Evolutionary conservation across 2,888 invertebrate species (phyloP).

Genomic region (Conus canariensis): DNA sequence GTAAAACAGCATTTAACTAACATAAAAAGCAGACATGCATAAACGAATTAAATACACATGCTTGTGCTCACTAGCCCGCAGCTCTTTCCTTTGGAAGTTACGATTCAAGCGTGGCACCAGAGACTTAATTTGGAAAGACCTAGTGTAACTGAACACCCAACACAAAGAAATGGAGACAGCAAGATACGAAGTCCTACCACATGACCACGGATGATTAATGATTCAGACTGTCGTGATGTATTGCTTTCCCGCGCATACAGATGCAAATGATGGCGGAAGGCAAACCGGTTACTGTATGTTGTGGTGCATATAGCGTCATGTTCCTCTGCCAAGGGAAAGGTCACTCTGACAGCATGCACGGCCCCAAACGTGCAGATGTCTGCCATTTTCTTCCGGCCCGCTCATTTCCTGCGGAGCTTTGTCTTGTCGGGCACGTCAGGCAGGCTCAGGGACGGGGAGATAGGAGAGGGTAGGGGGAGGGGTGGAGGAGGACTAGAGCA

Average conservation of each 20-base stretch:
- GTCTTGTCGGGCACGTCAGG: neutral
- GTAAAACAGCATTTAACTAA: no score
- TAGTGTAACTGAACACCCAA: no score
- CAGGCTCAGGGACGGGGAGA: neutral
- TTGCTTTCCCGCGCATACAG: neutral
- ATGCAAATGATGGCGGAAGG: neutral
- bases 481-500: neutral
- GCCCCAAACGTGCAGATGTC: neutral
- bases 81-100: no score
- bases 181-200: neutral
- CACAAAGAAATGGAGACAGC: neutral
- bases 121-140: no score
- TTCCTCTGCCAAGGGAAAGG: neutral
- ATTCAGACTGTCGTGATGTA: neutral
- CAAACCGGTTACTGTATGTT: neutral
- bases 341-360: neutral
- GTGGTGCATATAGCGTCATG: neutral
- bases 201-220: neutral
- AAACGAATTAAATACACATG: no score
- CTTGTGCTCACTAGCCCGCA: no score
- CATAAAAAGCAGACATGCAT: no score
- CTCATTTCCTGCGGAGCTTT: conserved; percentile 9
- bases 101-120: no score
- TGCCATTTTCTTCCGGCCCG: neutral
- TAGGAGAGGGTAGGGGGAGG: neutral